Percentiles rank a stretch among this genome's conserved stretches.
These are phyloP conservation scores for Adrianichthys oophorus DNA, from an alignment of 2,797 vertebrate species.

Conservation along the genomic window DNA sequence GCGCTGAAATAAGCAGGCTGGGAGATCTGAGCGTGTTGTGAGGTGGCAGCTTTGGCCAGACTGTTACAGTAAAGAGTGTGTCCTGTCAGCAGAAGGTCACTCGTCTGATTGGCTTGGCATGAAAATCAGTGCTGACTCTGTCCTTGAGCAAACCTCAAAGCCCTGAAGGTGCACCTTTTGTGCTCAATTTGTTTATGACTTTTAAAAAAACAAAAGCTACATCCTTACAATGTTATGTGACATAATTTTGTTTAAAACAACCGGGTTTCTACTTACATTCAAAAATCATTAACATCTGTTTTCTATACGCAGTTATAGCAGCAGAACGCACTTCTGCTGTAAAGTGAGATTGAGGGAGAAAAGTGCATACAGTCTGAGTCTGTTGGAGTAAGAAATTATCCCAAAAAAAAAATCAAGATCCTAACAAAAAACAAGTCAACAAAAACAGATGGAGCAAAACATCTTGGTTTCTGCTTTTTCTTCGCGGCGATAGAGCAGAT, in stretches of 20 bases:
- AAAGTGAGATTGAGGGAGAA: background rate
- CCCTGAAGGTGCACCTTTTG: constrained; percentile 1
- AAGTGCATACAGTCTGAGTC: constrained; percentile 9
- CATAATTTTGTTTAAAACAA: too few species aligned
- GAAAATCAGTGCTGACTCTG: constrained; percentile 26
- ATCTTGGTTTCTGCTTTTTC: constrained; percentile 5
- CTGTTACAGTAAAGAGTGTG: constrained; percentile 18
- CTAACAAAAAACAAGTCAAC: constrained; percentile 25
- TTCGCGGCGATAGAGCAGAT: constrained; percentile 37
- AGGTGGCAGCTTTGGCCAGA: constrained; percentile 34
- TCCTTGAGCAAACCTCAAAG: constrained; percentile 26
- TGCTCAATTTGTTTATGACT: background rate
- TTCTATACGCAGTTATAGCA: background rate
- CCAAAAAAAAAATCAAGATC: constrained; percentile 9
- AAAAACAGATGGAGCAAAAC: constrained; percentile 24
- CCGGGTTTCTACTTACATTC: too few species aligned
- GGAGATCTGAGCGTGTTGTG: constrained; percentile 31
- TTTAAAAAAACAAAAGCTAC: background rate
- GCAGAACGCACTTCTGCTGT: background rate
- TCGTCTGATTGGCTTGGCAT: constrained; percentile 20
- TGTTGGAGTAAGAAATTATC: constrained; percentile 16
- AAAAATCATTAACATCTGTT: too few species aligned
- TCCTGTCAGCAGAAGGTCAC: constrained; percentile 57
- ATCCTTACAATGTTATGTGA: too few species aligned
- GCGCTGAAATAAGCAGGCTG: constrained; percentile 36